Conservation (phyloP, 2,797 vertebrate genomes). For the Mus minutoides region DNA sequence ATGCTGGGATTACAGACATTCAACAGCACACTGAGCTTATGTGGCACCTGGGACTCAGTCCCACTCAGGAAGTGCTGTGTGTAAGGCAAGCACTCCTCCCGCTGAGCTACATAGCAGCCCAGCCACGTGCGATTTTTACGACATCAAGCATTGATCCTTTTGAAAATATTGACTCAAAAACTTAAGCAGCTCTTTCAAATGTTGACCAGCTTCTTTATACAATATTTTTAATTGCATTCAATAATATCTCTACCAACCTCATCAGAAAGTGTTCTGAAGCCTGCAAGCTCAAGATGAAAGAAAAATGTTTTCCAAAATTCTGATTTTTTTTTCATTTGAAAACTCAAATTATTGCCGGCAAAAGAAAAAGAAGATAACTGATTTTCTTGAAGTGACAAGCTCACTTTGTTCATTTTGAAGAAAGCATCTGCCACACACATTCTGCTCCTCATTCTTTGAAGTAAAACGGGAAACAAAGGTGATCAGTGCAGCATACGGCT, state of each 20-base stretch:
- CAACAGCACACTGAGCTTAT: background rate
- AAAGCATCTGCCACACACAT: background rate
- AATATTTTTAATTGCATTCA: background rate
- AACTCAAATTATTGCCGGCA: conserved; percentile 21
- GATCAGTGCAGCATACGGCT: too few species aligned
- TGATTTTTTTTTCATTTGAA: conserved; percentile 23
- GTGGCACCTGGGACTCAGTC: background rate
- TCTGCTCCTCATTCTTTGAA: background rate
- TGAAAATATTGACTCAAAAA: background rate
- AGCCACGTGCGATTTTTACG: background rate
- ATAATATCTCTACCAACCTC: background rate
- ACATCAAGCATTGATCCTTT: background rate
- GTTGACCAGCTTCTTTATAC: background rate
- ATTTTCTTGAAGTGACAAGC: background rate
- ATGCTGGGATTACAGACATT: background rate
- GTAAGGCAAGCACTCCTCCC: background rate
- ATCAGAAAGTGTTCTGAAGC: background rate
- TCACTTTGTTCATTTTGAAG: conserved; percentile 16
- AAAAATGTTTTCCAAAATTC: background rate
- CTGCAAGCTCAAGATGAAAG: background rate
- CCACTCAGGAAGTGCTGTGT: too few species aligned
- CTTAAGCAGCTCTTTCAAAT: background rate
- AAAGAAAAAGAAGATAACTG: background rate
- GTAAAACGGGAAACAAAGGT: background rate
- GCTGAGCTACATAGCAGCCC: background rate